These are phyloP conservation scores for Pseudomyrmex gracilis DNA, from an alignment of 1,140 invertebrate genomes.

Conservation along the genomic window DNA sequence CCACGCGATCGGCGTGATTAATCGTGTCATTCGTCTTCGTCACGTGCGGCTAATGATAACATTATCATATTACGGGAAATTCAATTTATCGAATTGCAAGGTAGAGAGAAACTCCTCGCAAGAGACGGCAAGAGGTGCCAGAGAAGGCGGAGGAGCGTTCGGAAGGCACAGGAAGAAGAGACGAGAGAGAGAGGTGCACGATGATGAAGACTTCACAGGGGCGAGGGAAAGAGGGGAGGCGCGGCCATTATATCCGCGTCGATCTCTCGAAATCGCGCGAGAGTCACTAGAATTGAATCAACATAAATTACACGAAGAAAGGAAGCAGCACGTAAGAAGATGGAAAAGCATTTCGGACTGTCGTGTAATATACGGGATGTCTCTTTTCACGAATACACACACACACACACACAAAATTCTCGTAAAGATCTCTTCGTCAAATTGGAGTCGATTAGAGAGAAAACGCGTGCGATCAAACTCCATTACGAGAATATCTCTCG, in stretches of 20 bases:
- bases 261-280: constrained; percentile 64
- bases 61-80: constrained; percentile 72
- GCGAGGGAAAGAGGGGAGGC: constrained; percentile 48
- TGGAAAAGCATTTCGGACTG: not conserved
- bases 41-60: constrained; percentile 64
- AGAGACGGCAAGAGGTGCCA: not conserved
- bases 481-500: not conserved
- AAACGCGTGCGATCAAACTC: no score
- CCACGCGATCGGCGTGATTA: constrained; percentile 66
- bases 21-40: constrained; percentile 71
- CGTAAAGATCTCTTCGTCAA: not conserved
- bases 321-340: constrained; percentile 22
- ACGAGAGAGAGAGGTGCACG: constrained; percentile 1
- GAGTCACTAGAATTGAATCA: constrained; percentile 59
- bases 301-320: constrained; percentile 44
- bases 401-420: not conserved
- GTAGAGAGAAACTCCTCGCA: constrained; percentile 11
- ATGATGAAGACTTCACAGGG: constrained; percentile 70
- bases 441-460: no score
- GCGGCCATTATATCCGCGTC: constrained; percentile 67
- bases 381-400: no score
- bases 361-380: not conserved
- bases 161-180: not conserved
- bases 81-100: constrained; percentile 68
- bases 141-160: constrained; percentile 23